These are phyloP conservation scores for Hypotaenidia okinawae DNA, from an alignment of 2,797 vertebrate species.

Conservation along the genomic window DNA sequence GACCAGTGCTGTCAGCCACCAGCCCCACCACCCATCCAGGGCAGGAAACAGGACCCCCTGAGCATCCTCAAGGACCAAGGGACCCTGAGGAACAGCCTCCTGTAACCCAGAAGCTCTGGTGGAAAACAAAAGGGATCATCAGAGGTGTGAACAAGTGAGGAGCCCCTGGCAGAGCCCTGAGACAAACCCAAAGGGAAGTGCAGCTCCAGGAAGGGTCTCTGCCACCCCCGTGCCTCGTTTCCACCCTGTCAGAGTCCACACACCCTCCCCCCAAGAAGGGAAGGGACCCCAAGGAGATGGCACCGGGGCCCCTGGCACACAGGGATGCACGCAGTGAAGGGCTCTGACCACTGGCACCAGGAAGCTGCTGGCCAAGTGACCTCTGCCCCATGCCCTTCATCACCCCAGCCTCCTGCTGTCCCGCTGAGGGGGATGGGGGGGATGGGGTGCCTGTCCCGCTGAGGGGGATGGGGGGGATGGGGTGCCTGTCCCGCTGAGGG, in stretches of 20 bases:
- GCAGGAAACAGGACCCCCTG: not conserved
- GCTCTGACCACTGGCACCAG: rapidly evolving
- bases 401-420: too few relatives aligned
- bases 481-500: too few relatives aligned
- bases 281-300: not conserved
- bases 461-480: too few relatives aligned
- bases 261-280: rapidly evolving
- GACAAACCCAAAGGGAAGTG: not conserved
- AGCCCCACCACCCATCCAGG: not conserved
- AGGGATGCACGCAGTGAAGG: not conserved
- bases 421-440: too few relatives aligned
- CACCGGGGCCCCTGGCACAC: not conserved
- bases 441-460: too few relatives aligned
- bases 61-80: not conserved
- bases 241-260: not conserved
- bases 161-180: not conserved
- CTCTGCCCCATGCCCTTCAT: too few relatives aligned
- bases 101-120: not conserved
- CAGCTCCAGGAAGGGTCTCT: not conserved
- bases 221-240: too few relatives aligned
- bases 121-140: not conserved
- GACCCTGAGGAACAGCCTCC: not conserved
- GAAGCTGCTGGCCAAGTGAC: not conserved
- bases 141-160: not conserved
- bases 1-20: rapidly evolving